phyloP scores from a whole-genome alignment of 2,888 invertebrate genomes.

The Meta bourneti region DNA sequence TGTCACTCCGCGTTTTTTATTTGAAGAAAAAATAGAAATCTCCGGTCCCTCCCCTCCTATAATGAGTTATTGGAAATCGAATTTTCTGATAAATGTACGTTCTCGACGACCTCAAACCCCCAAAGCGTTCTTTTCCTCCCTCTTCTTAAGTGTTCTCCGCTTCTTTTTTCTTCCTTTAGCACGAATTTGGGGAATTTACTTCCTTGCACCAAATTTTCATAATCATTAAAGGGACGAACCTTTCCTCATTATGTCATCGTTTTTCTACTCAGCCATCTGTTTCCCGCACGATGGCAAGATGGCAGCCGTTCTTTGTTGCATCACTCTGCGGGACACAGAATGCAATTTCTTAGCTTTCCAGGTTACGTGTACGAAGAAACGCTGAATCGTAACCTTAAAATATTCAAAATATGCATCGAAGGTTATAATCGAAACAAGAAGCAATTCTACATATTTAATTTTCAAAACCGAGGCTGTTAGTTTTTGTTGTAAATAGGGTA shows the following conservation, averaged over 20 bases:
- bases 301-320: not conserved
- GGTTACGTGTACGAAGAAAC: too few species aligned
- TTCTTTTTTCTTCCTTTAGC: not conserved
- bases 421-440: too few species aligned
- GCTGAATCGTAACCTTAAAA: too few species aligned
- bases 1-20: not conserved
- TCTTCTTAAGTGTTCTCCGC: not conserved
- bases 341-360: too few species aligned
- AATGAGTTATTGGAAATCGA: constrained; percentile 1
- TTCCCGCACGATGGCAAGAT: not conserved
- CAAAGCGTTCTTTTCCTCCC: not conserved
- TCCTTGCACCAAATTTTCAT: not conserved
- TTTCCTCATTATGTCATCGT: not conserved
- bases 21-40: not conserved
- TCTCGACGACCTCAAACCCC: not conserved
- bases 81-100: not conserved
- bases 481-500: too few species aligned
- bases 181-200: not conserved
- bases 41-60: not conserved
- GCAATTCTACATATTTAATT: too few species aligned
- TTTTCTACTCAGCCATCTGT: not conserved
- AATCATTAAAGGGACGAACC: not conserved
- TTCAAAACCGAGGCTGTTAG: too few species aligned
- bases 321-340: too few species aligned
- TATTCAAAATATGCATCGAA: too few species aligned